These are phyloP conservation scores for Syngnathus acus DNA, from an alignment of 2,797 vertebrate genomes.

Conservation along the genomic window DNA sequence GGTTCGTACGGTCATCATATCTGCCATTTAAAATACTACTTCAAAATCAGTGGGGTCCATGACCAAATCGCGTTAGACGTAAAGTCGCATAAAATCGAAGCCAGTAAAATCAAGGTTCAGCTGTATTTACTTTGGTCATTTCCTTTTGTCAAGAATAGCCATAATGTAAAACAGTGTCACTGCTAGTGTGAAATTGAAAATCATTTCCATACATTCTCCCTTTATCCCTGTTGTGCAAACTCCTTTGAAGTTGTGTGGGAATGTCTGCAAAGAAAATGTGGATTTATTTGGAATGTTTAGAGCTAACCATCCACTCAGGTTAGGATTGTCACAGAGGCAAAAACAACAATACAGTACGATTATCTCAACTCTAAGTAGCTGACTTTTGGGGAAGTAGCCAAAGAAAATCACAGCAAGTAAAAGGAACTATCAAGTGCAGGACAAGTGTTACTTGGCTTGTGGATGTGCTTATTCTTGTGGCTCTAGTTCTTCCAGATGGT, in stretches of 20 bases:
- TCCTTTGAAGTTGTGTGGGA: neutral
- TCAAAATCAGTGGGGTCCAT: too few relatives aligned
- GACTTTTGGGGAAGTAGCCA: neutral
- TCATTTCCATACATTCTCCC: neutral
- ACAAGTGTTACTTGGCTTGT: neutral
- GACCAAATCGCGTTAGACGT: too few relatives aligned
- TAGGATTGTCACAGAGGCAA: neutral
- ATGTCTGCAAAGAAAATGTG: neutral
- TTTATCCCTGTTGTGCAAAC: slow-evolving; percentile 1
- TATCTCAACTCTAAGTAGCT: neutral
- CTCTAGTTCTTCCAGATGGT: slow-evolving; percentile 87
- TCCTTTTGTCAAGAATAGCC: slow-evolving; percentile 16
- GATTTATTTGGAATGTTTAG: neutral
- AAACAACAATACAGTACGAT: neutral
- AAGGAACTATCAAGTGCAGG: slow-evolving; percentile 1
- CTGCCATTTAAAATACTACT: too few relatives aligned
- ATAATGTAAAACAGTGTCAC: slow-evolving; percentile 23
- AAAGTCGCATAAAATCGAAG: too few relatives aligned
- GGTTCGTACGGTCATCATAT: too few relatives aligned
- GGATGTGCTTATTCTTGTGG: slow-evolving; percentile 60
- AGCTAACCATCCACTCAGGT: neutral
- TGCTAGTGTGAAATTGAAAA: neutral
- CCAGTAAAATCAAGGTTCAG: too few relatives aligned
- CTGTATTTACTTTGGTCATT: slow-evolving; percentile 54
- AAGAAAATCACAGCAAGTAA: neutral